These are phyloP conservation scores for Drosophila serrata DNA, from an alignment of 1,140 invertebrate genomes.

Conservation along the genomic window DNA sequence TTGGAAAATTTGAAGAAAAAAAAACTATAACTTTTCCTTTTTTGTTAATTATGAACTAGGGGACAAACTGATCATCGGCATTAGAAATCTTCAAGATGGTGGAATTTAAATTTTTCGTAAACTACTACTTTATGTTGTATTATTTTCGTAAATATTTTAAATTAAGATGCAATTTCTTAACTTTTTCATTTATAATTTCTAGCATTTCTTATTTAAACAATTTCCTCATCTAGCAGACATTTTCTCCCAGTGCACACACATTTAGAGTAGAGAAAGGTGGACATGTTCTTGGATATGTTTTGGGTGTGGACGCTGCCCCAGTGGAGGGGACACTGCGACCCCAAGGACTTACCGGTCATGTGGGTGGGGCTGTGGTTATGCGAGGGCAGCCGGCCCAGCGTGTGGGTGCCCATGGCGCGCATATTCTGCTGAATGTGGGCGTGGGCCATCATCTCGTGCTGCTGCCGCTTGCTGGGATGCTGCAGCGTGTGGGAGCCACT, in stretches of 20 bases:
- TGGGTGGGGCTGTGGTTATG: constrained; percentile 86
- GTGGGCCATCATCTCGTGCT: constrained; percentile 85
- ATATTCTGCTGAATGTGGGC: constrained; percentile 85
- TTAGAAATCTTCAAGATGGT: too few species aligned
- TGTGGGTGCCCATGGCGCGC: constrained; percentile 86
- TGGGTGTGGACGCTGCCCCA: constrained; percentile 5
- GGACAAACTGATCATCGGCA: too few species aligned
- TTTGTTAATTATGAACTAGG: too few species aligned
- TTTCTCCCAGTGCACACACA: constrained; percentile 21
- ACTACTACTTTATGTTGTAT: background rate
- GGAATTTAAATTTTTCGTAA: background rate
- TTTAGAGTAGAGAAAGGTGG: constrained; percentile 1
- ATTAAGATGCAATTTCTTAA: background rate
- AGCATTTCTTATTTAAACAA: background rate
- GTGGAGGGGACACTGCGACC: background rate
- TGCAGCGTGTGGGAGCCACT: constrained; percentile 84
- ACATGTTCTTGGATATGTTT: constrained; percentile 13
- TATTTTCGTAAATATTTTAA: background rate
- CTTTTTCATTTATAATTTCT: background rate
- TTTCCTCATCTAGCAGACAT: background rate
- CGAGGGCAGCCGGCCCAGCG: constrained; percentile 86
- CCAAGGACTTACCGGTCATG: constrained; percentile 77
- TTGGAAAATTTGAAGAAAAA: too few species aligned
- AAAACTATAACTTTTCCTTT: too few species aligned
- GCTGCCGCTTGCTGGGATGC: constrained; percentile 83